Evolutionary conservation across 2,888 invertebrate genomes (phyloP), one percentile per base, ranked within the genome.

Genomic region (Lasioglossum figueresi): DNA sequence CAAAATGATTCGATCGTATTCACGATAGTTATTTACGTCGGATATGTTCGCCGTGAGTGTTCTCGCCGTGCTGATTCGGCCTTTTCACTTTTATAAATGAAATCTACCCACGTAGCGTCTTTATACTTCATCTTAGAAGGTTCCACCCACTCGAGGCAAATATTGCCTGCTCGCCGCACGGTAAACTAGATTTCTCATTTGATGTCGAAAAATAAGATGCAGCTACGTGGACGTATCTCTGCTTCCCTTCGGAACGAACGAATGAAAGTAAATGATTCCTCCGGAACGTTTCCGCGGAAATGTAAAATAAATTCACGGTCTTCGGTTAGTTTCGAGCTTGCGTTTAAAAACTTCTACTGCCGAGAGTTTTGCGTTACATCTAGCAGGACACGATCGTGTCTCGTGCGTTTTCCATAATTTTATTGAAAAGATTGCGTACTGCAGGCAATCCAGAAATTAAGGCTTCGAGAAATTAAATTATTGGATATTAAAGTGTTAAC

Each of bases 171-270:
- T 76, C 48, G 75, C 19, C 23, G 70, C 34, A 82, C 72, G 71
- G 31, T 71, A 72, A 83, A 82, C 83, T 76, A 71, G 83, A 83
- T 82, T 66, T 76, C 71, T 72, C 72, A 82, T 82, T 82, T 76
- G 71, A 45, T n/a, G 63, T 31, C 52, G 72, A 83, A 76, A 72
- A 76, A 82, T 76, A 76, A 83, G 71, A 76, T 66, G 59, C 52
- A 31, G 45, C 59, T 27, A 23, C 43, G 59, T 43, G 31, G 34
- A 72, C 72, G 34, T 27, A 23, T 48, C 43, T 48, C 48, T 48
- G 31, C 68, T 23, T 12, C 68, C n/a, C 34, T n/a, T n/a, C 34
- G 2, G 23, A 12, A 23, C 16, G 66, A 34, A 66, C 37, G 68
- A n/a, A 68, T 40, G 37, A 37, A 68, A n/a, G 37, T 68, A 68